A percentile compares a stretch with the other conserved stretches of the same genome.
Evolutionary conservation across 2,888 invertebrate species (phyloP).

Genomic region (Phengaris alcon): DNA sequence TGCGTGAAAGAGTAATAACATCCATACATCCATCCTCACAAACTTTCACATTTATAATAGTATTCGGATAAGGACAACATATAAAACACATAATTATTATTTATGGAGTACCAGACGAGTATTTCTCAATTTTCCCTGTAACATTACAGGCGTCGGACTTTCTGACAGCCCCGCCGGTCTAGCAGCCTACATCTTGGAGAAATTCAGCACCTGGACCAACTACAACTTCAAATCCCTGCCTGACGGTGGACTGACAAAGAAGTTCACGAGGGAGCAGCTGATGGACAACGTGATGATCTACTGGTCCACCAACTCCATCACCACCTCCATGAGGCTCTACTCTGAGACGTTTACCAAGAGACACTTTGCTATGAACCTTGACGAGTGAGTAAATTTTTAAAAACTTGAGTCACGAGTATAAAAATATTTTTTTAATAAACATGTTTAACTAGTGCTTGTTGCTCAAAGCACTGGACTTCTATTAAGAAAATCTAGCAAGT

Average conservation of each 20-base stretch:
- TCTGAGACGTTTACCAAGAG: slow-evolving; percentile 77
- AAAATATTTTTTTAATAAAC: no score
- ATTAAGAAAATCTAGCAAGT: no score
- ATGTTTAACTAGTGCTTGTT: no score
- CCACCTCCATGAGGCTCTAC: slow-evolving; percentile 87
- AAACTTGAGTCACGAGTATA: background rate
- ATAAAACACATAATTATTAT: no score
- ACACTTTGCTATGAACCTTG: slow-evolving; percentile 50
- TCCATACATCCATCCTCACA: no score
- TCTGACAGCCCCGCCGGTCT: slow-evolving; percentile 87
- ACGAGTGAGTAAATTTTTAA: slow-evolving; percentile 59
- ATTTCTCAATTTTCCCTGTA: no score
- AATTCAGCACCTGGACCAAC: slow-evolving; percentile 88
- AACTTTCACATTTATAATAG: no score
- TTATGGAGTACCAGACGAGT: no score
- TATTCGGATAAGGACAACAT: no score
- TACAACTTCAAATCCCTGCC: slow-evolving; percentile 52
- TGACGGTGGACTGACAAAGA: slow-evolving; percentile 83
- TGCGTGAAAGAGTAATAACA: no score
- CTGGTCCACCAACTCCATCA: slow-evolving; percentile 86
- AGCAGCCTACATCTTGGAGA: slow-evolving; percentile 90
- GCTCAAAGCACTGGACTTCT: no score
- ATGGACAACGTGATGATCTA: slow-evolving; percentile 75
- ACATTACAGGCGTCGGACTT: slow-evolving; percentile 39
- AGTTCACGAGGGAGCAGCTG: slow-evolving; percentile 84